Conservation (phyloP, 1,140 invertebrate genomes). For the Drosophila baimaii region DNA sequence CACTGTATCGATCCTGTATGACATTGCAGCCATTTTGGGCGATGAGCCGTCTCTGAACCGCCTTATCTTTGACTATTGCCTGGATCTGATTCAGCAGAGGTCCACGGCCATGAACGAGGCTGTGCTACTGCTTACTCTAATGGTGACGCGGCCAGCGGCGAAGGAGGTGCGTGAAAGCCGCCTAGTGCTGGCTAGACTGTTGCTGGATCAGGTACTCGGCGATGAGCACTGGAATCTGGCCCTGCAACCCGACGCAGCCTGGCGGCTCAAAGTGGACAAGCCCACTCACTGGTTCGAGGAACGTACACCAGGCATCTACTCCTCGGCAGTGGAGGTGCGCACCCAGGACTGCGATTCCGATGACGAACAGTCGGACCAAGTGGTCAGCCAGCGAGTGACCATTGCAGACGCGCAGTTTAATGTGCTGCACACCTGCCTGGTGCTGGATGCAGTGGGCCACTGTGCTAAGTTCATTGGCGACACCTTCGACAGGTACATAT, state of each 20-base stretch:
- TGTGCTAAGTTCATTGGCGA: constrained; percentile 68
- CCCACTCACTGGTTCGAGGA: constrained; percentile 77
- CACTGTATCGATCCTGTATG: constrained; percentile 44
- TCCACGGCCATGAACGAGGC: constrained; percentile 70
- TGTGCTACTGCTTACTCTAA: constrained; percentile 57
- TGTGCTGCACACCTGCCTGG: constrained; percentile 76
- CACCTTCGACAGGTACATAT: constrained; percentile 67
- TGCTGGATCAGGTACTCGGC: constrained; percentile 57
- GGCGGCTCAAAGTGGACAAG: constrained; percentile 68
- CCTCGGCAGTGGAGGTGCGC: constrained; percentile 77
- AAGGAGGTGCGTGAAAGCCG: constrained; percentile 30
- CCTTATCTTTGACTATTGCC: constrained; percentile 67
- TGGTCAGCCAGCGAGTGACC: constrained; percentile 50
- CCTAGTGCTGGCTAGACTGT: constrained; percentile 44
- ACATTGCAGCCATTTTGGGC: constrained; percentile 68
- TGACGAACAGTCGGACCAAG: constrained; percentile 60
- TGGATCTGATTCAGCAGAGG: constrained; percentile 59
- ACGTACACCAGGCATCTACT: constrained; percentile 77
- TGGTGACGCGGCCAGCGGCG: constrained; percentile 42
- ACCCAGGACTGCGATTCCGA: constrained; percentile 78
- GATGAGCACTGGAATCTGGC: constrained; percentile 79
- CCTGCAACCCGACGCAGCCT: constrained; percentile 63
- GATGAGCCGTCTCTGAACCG: constrained; percentile 35
- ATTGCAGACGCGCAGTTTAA: constrained; percentile 78
- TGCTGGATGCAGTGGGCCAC: constrained; percentile 72